Conservation (phyloP, 2,113 vertebrate genomes). For the Cavia porcellus region DNA sequence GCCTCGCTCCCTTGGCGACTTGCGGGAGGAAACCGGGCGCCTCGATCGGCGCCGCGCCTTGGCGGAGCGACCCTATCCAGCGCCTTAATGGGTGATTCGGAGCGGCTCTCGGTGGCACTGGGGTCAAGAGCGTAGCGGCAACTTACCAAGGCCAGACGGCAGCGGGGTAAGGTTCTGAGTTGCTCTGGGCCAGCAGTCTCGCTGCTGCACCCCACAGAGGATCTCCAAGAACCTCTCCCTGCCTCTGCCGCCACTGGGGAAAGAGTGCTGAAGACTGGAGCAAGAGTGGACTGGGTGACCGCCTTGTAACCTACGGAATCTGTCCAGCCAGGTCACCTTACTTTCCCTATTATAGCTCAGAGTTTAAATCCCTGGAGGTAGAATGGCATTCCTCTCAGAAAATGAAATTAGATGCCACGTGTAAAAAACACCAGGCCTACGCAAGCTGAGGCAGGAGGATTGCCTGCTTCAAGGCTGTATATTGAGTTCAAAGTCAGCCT, state of each 20-base stretch:
- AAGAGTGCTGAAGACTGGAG: no score
- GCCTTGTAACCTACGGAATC: not conserved
- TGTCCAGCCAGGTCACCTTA: not conserved
- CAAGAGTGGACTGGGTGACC: not conserved
- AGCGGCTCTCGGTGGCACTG: not conserved
- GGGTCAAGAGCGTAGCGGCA: not conserved
- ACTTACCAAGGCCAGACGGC: not conserved
- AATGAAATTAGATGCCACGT: not conserved
- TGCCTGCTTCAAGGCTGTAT: not conserved
- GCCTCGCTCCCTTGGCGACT: constrained; percentile 31
- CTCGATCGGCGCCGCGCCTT: not conserved
- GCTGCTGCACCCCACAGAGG: not conserved
- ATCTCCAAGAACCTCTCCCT: not conserved
- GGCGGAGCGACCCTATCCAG: not conserved
- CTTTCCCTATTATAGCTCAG: not conserved
- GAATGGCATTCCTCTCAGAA: not conserved
- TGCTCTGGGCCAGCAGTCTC: not conserved
- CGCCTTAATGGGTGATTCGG: not conserved
- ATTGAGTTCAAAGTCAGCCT: not conserved
- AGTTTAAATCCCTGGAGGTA: not conserved
- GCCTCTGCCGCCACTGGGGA: not conserved
- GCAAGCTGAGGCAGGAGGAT: not conserved
- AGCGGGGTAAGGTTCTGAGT: not conserved
- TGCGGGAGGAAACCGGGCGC: not conserved
- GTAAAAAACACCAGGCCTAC: not conserved